Evolutionary conservation across 2,797 vertebrate genomes (phyloP).

Genomic region (Trichosurus vulpecula): DNA sequence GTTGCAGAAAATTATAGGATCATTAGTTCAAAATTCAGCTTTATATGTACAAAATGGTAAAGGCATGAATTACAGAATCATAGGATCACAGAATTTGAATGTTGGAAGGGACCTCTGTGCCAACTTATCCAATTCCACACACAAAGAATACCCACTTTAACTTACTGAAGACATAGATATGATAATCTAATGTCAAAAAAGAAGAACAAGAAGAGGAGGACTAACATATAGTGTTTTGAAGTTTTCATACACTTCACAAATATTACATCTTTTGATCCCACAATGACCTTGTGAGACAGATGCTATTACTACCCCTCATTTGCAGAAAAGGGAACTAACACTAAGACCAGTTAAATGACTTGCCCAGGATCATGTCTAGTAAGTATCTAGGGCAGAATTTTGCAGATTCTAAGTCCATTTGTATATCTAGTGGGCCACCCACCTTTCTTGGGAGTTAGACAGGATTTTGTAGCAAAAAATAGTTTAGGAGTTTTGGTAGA

Average conservation of each 20-base stretch:
- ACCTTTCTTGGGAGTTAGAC: accelerated
- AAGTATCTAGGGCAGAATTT: no score
- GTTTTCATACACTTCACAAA: neutral
- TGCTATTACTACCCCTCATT: neutral
- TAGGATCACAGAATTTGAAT: neutral
- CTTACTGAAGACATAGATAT: neutral
- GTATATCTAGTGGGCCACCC: neutral
- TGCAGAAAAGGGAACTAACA: neutral
- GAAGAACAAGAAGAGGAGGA: neutral
- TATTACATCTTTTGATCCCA: neutral
- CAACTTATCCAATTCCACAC: neutral
- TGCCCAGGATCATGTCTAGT: neutral
- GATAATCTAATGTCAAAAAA: neutral
- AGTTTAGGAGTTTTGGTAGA: neutral
- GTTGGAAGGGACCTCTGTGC: neutral
- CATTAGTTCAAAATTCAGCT: neutral
- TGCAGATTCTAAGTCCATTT: neutral
- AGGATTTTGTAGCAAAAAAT: neutral
- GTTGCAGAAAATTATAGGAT: neutral
- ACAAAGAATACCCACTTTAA: neutral
- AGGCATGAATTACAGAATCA: neutral
- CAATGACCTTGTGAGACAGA: neutral
- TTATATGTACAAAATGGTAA: neutral
- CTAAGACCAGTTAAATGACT: neutral
- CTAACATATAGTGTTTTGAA: neutral